Evolutionary conservation across 2,797 vertebrate genomes (phyloP).

Genomic region (Thunnus albacares): DNA sequence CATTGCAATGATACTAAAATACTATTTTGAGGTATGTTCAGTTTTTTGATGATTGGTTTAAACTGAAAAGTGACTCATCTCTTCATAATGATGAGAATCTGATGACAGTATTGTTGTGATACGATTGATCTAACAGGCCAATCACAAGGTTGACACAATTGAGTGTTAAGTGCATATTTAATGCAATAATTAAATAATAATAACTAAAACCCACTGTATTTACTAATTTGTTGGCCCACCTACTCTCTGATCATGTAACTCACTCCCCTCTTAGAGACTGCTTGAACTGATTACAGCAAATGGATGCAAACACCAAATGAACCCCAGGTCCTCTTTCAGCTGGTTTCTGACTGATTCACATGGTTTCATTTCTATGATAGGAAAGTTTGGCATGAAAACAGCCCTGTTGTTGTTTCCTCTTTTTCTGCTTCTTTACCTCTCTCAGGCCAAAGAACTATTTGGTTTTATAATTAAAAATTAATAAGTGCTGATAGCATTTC

Average conservation of each 20-base stretch:
- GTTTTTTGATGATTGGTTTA: neutral
- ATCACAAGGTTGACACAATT: neutral
- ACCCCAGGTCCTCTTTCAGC: neutral
- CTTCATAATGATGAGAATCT: neutral
- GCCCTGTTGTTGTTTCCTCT: neutral
- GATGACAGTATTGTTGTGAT: neutral
- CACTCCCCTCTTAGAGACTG: neutral
- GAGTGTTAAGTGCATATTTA: neutral
- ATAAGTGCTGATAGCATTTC: neutral
- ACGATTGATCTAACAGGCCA: too few relatives aligned
- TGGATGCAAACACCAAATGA: slow-evolving; percentile 17
- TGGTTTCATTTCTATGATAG: neutral
- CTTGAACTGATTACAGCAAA: slow-evolving; percentile 14
- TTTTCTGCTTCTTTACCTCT: neutral
- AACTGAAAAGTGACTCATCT: neutral
- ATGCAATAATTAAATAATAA: neutral
- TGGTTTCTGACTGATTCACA: neutral
- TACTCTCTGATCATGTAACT: too few relatives aligned
- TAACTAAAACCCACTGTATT: neutral
- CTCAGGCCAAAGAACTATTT: slow-evolving; percentile 38
- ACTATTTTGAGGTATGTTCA: neutral
- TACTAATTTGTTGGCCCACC: too few relatives aligned
- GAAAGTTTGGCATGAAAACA: neutral
- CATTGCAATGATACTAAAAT: neutral
- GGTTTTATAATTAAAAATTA: neutral